Percentiles rank a stretch among this genome's conserved stretches.
These are phyloP conservation scores for Rousettus leschenaultii DNA, from an alignment of 2,113 vertebrate genomes.

Conservation along the genomic window DNA sequence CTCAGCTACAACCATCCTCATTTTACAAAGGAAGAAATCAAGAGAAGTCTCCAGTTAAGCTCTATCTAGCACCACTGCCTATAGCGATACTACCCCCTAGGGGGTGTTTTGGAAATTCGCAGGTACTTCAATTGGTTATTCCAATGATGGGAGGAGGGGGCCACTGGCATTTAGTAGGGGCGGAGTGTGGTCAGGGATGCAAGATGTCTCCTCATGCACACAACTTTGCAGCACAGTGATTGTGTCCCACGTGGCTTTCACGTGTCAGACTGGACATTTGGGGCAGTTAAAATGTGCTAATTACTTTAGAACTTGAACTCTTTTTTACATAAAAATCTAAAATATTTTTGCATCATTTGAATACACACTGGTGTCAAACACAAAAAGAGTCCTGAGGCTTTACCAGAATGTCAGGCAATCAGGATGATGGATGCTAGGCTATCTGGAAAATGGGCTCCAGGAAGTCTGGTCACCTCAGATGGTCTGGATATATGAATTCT, in stretches of 20 bases:
- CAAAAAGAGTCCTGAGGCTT: not conserved
- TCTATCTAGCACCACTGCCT: not conserved
- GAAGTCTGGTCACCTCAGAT: not conserved
- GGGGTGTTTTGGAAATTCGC: not conserved
- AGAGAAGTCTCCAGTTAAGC: not conserved
- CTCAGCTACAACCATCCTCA: not conserved
- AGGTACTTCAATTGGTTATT: not conserved
- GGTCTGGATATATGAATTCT: not conserved
- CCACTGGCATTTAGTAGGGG: not conserved
- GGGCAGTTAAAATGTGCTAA: constrained; percentile 5
- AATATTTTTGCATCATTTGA: constrained; percentile 18
- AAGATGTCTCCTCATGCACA: not conserved
- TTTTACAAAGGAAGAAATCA: constrained; percentile 21
- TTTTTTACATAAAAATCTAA: constrained; percentile 5
- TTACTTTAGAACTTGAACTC: constrained; percentile 17
- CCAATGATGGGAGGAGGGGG: not conserved
- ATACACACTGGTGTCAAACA: not conserved
- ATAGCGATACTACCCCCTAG: constrained; percentile 40
- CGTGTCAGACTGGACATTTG: not conserved
- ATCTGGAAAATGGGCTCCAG: not conserved
- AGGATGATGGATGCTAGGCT: not conserved
- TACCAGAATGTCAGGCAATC: not conserved
- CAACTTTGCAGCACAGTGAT: not conserved
- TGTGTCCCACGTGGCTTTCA: not conserved
- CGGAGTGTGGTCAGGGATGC: too few relatives aligned